phyloP scores from a whole-genome alignment of 2,797 vertebrate species.

The Poecilia gillii region DNA sequence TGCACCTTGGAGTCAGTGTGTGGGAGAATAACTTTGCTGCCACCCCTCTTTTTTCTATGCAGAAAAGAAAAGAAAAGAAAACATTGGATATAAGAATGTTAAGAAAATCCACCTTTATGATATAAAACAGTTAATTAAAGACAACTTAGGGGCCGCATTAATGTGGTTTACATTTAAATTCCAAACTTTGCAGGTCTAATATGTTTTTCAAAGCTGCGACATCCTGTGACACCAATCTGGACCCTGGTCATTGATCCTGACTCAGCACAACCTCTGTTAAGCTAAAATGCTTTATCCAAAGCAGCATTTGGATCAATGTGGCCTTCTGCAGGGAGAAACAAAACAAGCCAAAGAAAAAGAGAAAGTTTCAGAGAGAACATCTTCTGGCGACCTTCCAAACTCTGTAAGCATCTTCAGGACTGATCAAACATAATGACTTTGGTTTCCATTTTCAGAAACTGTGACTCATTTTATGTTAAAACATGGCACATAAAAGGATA shows the following conservation, averaged over 20 bases:
- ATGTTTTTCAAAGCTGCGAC: slow-evolving; percentile 7
- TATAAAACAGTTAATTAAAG: background rate
- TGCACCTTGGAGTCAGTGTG: background rate
- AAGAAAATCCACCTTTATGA: background rate
- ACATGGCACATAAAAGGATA: background rate
- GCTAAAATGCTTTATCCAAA: slow-evolving; percentile 1
- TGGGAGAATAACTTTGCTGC: background rate
- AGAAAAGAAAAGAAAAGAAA: background rate
- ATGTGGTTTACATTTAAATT: background rate
- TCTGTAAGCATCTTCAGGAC: slow-evolving; percentile 1
- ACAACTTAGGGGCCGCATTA: background rate
- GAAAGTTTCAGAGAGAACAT: slow-evolving; percentile 9
- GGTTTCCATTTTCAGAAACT: slow-evolving; percentile 3
- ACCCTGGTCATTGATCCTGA: slow-evolving; percentile 6
- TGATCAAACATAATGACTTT: slow-evolving; percentile 1
- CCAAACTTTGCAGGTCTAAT: background rate
- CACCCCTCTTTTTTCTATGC: background rate
- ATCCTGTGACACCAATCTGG: slow-evolving; percentile 6
- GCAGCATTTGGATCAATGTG: background rate
- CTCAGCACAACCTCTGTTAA: slow-evolving; percentile 23
- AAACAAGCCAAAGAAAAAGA: background rate
- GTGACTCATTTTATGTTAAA: slow-evolving; percentile 8
- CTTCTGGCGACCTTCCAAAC: slow-evolving; percentile 14
- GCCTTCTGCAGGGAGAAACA: slow-evolving; percentile 8
- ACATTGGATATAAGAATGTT: background rate